A percentile compares a stretch with the other conserved stretches of the same genome.
phyloP scores from a whole-genome alignment of 2,888 invertebrate species.

The Tachina grossa region DNA sequence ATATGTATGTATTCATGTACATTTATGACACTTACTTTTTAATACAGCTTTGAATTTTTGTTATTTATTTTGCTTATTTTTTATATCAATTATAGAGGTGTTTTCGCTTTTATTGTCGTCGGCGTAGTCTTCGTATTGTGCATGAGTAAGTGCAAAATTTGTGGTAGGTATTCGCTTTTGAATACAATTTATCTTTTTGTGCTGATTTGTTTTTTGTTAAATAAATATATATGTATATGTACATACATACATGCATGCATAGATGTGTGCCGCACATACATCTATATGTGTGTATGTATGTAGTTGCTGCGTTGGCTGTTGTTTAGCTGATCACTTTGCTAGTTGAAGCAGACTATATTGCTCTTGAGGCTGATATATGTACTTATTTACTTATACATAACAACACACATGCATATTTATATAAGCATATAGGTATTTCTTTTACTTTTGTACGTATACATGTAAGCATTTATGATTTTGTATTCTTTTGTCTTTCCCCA shows the following conservation, averaged over 20 bases:
- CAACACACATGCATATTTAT: too few relatives aligned
- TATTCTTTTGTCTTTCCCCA: conserved; percentile 46
- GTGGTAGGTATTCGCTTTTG: conserved; percentile 75
- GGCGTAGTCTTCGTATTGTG: conserved; percentile 23
- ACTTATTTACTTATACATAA: too few relatives aligned
- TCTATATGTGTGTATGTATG: neutral
- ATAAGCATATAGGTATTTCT: too few relatives aligned
- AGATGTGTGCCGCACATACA: too few relatives aligned
- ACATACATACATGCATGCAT: too few relatives aligned
- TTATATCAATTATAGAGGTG: conserved; percentile 44
- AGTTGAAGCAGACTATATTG: neutral
- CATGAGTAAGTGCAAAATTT: conserved; percentile 76
- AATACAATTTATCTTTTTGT: conserved; percentile 41
- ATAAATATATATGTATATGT: too few relatives aligned
- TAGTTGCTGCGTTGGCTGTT: conserved; percentile 64
- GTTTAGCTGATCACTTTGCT: conserved; percentile 52
- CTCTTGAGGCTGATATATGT: conserved; percentile 8
- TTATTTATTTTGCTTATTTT: conserved; percentile 38
- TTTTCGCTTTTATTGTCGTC: conserved; percentile 48
- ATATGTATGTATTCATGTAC: conserved; percentile 1
- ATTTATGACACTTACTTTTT: conserved; percentile 21
- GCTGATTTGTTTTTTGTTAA: conserved; percentile 42
- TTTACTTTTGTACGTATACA: conserved; percentile 27
- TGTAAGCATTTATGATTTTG: conserved; percentile 24
- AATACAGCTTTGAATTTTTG: conserved; percentile 21